phyloP scores from a whole-genome alignment of 2,888 invertebrate species.

The Tenthredo notha region DNA sequence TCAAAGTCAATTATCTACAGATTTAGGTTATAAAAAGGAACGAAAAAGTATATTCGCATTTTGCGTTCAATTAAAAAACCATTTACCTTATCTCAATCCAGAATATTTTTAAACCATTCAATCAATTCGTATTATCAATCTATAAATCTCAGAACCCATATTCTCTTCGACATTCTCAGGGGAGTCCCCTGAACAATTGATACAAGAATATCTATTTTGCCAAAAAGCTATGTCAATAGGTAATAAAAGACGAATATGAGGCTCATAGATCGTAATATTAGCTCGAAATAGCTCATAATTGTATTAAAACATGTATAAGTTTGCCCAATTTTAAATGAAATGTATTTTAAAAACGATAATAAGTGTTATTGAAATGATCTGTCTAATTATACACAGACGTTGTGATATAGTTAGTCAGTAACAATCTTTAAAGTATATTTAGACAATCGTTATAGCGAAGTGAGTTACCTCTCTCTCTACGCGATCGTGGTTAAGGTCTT shows the following conservation, averaged over 20 bases:
- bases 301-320: background rate
- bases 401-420: background rate
- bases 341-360: background rate
- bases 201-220: background rate
- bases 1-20: background rate
- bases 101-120: background rate
- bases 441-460: background rate
- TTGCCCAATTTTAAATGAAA: no score
- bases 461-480: slow-evolving; percentile 1
- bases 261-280: background rate
- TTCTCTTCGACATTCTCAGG: background rate
- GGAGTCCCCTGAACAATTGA: background rate
- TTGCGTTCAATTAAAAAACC: no score
- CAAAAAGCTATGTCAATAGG: background rate
- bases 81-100: background rate
- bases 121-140: background rate
- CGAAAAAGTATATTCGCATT: background rate
- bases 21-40: background rate
- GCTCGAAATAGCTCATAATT: background rate
- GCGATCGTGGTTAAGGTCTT: background rate
- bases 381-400: background rate
- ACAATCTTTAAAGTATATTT: background rate
- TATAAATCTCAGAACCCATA: background rate
- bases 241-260: background rate
- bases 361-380: background rate